phyloP scores from a whole-genome alignment of 2,797 vertebrate species.

The Malurus leucopterus region DNA sequence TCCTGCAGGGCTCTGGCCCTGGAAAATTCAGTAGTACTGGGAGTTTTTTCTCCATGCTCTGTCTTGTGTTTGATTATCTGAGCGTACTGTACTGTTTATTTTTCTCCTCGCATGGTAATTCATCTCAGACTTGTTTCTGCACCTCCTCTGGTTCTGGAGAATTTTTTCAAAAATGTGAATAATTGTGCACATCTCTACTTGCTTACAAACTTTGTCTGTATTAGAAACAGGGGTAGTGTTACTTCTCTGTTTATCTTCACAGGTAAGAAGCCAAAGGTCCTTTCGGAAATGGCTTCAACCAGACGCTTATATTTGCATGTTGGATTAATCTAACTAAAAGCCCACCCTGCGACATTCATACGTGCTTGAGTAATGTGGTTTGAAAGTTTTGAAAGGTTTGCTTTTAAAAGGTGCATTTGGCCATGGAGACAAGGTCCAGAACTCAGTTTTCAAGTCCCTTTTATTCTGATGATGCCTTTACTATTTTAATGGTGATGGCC shows the following conservation, averaged over 20 bases:
- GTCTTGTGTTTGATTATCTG: neutral
- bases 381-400: neutral
- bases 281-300: neutral
- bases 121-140: neutral
- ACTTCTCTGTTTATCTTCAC: neutral
- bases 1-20: neutral
- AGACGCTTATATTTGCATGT: neutral
- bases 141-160: neutral
- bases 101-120: neutral
- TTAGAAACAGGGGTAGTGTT: neutral
- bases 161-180: neutral
- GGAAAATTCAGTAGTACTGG: neutral
- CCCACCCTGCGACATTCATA: neutral
- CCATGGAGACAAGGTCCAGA: neutral
- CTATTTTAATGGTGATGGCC: neutral
- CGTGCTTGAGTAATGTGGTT: neutral
- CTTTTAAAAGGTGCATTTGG: neutral
- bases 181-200: neutral
- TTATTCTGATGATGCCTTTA: neutral
- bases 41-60: neutral
- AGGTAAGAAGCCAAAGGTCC: neutral
- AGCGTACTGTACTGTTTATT: neutral
- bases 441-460: neutral
- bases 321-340: neutral
- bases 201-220: neutral